phyloP scores from a whole-genome alignment of 2,797 vertebrate species.

The Mus caroli region DNA sequence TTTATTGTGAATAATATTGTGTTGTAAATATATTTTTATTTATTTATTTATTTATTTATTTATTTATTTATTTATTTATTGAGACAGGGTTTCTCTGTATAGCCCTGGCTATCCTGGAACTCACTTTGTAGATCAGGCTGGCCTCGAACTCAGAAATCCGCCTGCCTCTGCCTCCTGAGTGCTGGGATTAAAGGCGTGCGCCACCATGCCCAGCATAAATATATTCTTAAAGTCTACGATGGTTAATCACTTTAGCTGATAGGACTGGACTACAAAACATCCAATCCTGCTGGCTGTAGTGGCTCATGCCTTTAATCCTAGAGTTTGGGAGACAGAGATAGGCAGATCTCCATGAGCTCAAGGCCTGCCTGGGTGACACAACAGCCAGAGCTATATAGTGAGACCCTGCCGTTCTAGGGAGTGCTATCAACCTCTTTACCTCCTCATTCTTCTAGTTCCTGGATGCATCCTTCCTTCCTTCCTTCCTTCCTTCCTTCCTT shows the following conservation, averaged over 20 bases:
- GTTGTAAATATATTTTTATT: neutral
- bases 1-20: neutral
- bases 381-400: neutral
- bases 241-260: too few species aligned
- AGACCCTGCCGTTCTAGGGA: neutral
- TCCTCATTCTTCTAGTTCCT: neutral
- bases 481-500: too few species aligned
- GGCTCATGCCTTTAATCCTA: neutral
- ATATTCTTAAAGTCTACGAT: neutral
- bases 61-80: too few species aligned
- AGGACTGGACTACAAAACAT: neutral
- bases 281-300: neutral
- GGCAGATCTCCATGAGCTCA: neutral
- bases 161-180: too few species aligned
- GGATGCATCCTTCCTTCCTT: too few species aligned
- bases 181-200: too few species aligned
- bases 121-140: too few species aligned
- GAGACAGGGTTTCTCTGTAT: too few species aligned
- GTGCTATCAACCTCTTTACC: neutral
- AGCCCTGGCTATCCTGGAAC: too few species aligned
- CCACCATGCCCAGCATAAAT: too few species aligned
- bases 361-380: neutral
- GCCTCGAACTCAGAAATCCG: too few species aligned
- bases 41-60: too few species aligned
- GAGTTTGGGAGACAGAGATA: neutral